Percentiles rank a stretch among this genome's conserved stretches.
These are phyloP conservation scores for Heterohyrax brucei DNA, from an alignment of 2,797 vertebrate species.

Conservation along the genomic window DNA sequence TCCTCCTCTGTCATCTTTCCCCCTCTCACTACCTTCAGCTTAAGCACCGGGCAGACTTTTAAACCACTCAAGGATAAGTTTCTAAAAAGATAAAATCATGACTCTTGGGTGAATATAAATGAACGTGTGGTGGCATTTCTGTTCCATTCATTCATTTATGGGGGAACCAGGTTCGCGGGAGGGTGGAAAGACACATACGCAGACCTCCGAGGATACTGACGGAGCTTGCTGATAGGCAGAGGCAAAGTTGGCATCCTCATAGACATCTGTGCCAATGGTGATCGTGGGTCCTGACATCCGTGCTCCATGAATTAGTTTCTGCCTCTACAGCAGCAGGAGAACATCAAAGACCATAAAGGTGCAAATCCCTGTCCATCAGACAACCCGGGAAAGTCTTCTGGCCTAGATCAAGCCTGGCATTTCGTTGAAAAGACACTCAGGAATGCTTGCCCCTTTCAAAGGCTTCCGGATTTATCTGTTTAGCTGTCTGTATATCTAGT, in stretches of 20 bases:
- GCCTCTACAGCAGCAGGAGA: not conserved
- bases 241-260: not conserved
- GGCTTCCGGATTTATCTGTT: not conserved
- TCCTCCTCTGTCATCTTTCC: not conserved
- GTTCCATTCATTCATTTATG: slow-evolving; percentile 31
- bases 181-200: not conserved
- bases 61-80: slow-evolving; percentile 29
- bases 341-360: not conserved
- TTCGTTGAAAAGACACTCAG: not conserved
- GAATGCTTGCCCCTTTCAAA: slow-evolving; percentile 4
- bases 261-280: not conserved
- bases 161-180: not conserved
- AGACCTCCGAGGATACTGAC: not conserved
- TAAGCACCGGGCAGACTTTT: not conserved
- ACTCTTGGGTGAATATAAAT: slow-evolving; percentile 44
- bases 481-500: too few relatives aligned
- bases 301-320: not conserved
- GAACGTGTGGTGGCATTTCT: not conserved
- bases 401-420: not conserved
- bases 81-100: slow-evolving; percentile 31
- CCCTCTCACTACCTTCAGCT: not conserved
- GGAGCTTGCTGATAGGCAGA: not conserved
- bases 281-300: not conserved
- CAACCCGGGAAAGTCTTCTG: not conserved
- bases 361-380: not conserved